Evolutionary conservation across 2,797 vertebrate genomes (phyloP), one percentile per base, ranked within the genome.

Genomic region (Centroberyx gerrardi): DNA sequence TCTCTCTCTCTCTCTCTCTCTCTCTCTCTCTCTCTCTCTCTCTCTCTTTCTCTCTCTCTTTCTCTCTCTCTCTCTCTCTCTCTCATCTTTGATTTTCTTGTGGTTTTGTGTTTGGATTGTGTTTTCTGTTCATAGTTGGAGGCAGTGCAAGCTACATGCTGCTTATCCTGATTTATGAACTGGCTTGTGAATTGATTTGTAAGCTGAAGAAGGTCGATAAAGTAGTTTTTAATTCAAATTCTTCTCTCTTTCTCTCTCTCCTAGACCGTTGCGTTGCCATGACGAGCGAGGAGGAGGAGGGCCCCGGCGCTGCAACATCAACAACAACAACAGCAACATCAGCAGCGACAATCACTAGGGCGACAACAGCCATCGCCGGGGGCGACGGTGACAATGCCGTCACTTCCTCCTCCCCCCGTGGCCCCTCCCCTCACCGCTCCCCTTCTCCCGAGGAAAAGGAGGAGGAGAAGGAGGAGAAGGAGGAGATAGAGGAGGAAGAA

Each of bases 231-330:
- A 33, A 18, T 42, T 31, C 27, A 29, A 9, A 33, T 33, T 33
- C 3, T 33, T 8, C 17, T 59, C 5, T 54, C 18, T 67, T 18
- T 73, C 27, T 69, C 9, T 71, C 31, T 80, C 27, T 78, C 38
- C 5, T 67, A 96, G 95, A 91, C 54, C 0, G 52, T 56, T 72
- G 63, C 28, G 88, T 89, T 90, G 92, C 91, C 91, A 95, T 94
- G 94, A 94, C 92, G 71, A 94, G 91, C 49, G 93, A 94, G 91
- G 94, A 93, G 92, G 94, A 94, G 92, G 93, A 93, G 92, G 90
- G 82, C 86, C 91, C 91, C 46, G 62, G 72, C 60, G 80, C 83
- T 74, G 82, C 81, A 82, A 62, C 88, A 81, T 61, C 78, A 62
- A 59, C 78, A 65, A 71, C 81, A 65, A 71, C 81, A 36, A 49